These are phyloP conservation scores for Mesoligia furuncula DNA, from an alignment of 2,888 invertebrate species.

Conservation along the genomic window DNA sequence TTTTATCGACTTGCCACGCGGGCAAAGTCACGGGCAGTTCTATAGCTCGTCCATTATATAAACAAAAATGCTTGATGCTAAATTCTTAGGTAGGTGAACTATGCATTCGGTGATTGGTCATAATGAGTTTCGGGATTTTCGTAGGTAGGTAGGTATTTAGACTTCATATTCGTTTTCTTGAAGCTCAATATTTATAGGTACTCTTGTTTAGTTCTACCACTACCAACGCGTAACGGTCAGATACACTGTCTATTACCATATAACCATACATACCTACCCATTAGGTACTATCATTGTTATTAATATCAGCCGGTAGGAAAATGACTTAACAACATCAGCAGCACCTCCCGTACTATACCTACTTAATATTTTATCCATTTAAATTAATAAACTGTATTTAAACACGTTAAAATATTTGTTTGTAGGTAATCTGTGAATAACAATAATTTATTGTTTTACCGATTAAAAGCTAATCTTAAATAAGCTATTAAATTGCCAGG, in stretches of 20 bases:
- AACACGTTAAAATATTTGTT: neutral
- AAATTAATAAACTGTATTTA: neutral
- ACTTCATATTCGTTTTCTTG: neutral
- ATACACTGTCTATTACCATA: too few species aligned
- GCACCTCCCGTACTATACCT: neutral
- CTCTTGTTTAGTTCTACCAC: neutral
- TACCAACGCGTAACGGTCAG: neutral
- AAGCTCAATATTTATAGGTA: neutral
- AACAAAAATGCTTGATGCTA: too few species aligned
- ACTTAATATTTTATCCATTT: neutral
- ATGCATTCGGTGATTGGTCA: too few species aligned
- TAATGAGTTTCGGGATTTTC: too few species aligned
- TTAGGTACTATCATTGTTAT: neutral
- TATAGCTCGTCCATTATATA: too few species aligned
- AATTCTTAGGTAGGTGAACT: too few species aligned
- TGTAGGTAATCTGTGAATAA: neutral
- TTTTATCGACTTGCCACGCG: too few species aligned
- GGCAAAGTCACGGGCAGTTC: too few species aligned
- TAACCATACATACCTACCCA: neutral
- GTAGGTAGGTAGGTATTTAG: too few species aligned
- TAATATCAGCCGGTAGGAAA: neutral
- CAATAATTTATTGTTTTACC: neutral
- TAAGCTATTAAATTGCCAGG: neutral
- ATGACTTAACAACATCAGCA: neutral
- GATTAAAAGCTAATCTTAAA: neutral